Conservation (phyloP, 2,888 invertebrate species). For the Cosmorhoe ocellata region DNA sequence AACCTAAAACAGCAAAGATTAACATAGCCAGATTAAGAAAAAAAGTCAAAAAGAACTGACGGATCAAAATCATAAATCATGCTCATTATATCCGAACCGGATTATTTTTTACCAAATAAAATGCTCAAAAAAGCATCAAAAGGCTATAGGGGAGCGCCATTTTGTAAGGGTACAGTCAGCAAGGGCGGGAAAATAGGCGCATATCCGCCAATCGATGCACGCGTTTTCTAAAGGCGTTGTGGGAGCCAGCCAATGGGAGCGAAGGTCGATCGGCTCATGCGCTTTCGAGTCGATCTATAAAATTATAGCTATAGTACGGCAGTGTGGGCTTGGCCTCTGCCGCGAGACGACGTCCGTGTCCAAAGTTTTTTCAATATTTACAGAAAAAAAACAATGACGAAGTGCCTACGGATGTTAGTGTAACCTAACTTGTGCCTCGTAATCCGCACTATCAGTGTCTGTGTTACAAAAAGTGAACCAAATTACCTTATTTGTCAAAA, state of each 20-base stretch:
- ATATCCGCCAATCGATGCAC: conserved; percentile 53
- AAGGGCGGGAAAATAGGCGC: conserved; percentile 71
- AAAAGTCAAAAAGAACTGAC: conserved; percentile 61
- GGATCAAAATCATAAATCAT: conserved; percentile 81
- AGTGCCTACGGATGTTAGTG: conserved; percentile 63
- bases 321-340: conserved; percentile 76
- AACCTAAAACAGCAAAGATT: conserved; percentile 71
- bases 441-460: conserved; percentile 26
- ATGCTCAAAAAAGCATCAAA: conserved; percentile 80
- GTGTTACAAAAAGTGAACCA: conserved; percentile 17
- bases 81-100: conserved; percentile 81
- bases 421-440: conserved; percentile 44
- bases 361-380: conserved; percentile 47
- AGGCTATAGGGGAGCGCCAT: conserved; percentile 79
- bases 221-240: conserved; percentile 68
- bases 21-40: conserved; percentile 74
- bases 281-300: conserved; percentile 77
- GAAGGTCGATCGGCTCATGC: conserved; percentile 66
- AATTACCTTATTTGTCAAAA: too few species aligned
- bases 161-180: conserved; percentile 71
- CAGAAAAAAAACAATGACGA: conserved; percentile 61
- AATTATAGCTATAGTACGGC: conserved; percentile 77
- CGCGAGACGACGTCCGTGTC: conserved; percentile 59
- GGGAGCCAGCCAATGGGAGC: conserved; percentile 55
- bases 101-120: conserved; percentile 80